Evolutionary conservation across 2,797 vertebrate genomes (phyloP), one percentile per base, ranked within the genome.

Genomic region (Margarornis squamiger): DNA sequence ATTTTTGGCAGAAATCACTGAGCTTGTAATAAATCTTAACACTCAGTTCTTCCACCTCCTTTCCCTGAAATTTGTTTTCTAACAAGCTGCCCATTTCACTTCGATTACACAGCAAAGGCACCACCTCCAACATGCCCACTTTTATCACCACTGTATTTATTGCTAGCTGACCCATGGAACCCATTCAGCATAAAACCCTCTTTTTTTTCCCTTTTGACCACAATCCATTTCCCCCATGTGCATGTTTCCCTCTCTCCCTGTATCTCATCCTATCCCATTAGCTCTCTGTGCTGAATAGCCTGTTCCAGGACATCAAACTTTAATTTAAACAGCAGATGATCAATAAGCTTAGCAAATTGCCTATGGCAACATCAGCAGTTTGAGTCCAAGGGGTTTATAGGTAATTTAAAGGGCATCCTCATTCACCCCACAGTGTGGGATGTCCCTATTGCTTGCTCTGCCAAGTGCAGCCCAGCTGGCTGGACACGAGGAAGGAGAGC

Each of bases 241-340:
- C 58, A 8, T 9, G 88, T 97, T 97, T 94, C 95, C 62, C 92
- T 91, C 6, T 0, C 89, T 81, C 82, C 80, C 88, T 94, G 92
- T 97, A 97, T 96, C 95, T 97, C 97, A 97, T 97, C 96, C 97
- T 95, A 94, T 97, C 95, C 97, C 97, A 98, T 98, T 98, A 98
- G 97, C 95, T 96, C 92, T 90, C 45, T 26, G 83, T 95, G 86
- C 97, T 97, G 97, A 97, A 96, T 95, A 96, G 97, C 95, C 97
- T 97, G 97, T 98, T 98, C 97, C 97, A 97, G 97, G 97, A 97
- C 97, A 98, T 98, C 98, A 98, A 98, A 97, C 97, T 98, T 98
- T 98, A 98, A 98, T 98, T 98, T 97, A 98, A 97, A 97, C 97
- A 97, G 97, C 97, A 98, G 97, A 97, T 97, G 97, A 98, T 98